Conservation (phyloP, 2,797 vertebrate genomes). For the Notolepis coatsorum region DNA sequence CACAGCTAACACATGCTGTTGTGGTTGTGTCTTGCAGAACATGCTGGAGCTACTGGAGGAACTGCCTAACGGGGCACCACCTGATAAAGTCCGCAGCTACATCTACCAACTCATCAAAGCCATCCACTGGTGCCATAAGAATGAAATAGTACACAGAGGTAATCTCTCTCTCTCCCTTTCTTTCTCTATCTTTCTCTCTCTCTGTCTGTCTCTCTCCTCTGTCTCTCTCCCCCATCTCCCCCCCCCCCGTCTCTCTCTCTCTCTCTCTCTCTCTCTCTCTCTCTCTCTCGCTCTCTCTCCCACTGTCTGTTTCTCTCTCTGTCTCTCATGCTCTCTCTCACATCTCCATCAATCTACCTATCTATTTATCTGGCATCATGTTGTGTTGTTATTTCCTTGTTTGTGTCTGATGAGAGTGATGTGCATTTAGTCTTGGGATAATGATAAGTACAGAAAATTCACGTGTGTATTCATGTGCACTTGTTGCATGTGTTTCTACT, state of each 20-base stretch:
- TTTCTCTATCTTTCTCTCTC: not conserved
- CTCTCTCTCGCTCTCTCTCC: not conserved
- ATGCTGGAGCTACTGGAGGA: constrained; percentile 98
- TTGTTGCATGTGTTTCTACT: not conserved
- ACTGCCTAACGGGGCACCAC: constrained; percentile 93
- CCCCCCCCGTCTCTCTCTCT: not conserved
- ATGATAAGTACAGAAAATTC: not conserved
- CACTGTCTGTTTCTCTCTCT: constrained; percentile 21
- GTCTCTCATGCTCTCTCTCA: too few species aligned
- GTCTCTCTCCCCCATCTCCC: too few species aligned
- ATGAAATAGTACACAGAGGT: constrained; percentile 98
- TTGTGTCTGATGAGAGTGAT: not conserved
- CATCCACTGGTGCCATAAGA: constrained; percentile 99
- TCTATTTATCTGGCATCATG: not conserved
- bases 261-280: not conserved
- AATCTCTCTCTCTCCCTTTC: constrained; percentile 44
- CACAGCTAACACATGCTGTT: not conserved
- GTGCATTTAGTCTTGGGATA: not conserved
- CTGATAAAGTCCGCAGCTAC: constrained; percentile 97
- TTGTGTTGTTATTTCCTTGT: not conserved
- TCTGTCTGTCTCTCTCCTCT: not conserved
- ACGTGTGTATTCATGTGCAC: not conserved
- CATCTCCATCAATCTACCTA: not conserved
- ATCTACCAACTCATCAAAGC: constrained; percentile 98
- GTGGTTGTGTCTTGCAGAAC: constrained; percentile 83